A percentile compares a stretch with the other conserved stretches of the same genome.
These are phyloP conservation scores for Podarcis cretensis DNA, from an alignment of 2,113 vertebrate genomes.

Conservation along the genomic window DNA sequence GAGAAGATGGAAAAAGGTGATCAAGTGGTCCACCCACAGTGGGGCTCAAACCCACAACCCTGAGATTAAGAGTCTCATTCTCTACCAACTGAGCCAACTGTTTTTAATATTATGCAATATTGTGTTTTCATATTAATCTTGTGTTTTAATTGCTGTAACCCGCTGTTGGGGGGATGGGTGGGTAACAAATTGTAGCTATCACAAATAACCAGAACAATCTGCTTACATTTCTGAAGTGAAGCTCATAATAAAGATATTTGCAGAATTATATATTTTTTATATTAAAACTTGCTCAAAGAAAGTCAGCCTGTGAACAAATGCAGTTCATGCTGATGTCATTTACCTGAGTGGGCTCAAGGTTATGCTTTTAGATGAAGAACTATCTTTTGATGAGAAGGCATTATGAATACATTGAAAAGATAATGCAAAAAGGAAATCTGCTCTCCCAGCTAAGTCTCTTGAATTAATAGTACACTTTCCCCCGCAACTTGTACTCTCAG, in stretches of 20 bases:
- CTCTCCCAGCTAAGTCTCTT: background rate
- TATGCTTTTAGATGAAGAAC: background rate
- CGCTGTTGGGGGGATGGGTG: too few species aligned
- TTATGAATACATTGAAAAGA: constrained; percentile 7
- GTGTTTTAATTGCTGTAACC: too few species aligned
- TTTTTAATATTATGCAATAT: too few species aligned
- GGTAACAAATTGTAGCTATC: too few species aligned
- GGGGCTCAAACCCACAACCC: too few species aligned
- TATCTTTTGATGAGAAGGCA: background rate
- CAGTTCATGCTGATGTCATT: background rate
- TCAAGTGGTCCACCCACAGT: too few species aligned
- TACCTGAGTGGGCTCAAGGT: background rate
- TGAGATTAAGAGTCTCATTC: too few species aligned
- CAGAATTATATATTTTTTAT: background rate
- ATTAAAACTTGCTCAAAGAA: background rate
- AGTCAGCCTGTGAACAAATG: background rate
- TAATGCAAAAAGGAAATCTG: background rate
- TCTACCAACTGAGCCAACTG: too few species aligned
- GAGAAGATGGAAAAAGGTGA: too few species aligned
- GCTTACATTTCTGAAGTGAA: background rate
- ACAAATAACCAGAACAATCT: background rate
- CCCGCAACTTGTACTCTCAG: background rate
- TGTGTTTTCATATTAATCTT: too few species aligned
- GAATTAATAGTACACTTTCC: background rate
- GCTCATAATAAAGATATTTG: background rate